Evolutionary conservation across 2,888 invertebrate species (phyloP).

Genomic region (Mamestra brassicae): DNA sequence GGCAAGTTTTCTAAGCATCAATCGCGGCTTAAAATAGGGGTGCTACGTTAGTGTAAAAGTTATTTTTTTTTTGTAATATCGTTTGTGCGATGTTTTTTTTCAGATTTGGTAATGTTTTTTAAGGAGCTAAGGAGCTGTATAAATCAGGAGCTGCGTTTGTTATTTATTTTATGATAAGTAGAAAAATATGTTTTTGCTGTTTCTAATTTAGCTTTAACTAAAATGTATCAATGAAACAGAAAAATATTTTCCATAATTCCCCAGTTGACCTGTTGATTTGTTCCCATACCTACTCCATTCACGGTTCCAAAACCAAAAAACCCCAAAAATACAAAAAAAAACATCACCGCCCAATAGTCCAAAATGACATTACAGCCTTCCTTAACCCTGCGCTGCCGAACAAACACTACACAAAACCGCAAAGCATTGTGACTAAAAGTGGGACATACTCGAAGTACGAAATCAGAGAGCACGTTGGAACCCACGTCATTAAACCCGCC

Average conservation of each 20-base stretch:
- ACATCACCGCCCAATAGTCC: background rate
- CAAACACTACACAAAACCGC: conserved; percentile 61
- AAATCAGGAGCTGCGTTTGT: no score
- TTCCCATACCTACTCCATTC: background rate
- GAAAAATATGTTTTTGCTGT: background rate
- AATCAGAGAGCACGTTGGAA: conserved; percentile 73
- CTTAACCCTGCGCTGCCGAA: conserved; percentile 31
- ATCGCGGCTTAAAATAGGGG: conserved; percentile 50
- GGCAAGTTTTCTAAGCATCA: conserved; percentile 61
- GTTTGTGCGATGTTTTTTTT: background rate
- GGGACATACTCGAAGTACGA: conserved; percentile 83
- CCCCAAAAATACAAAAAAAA: background rate
- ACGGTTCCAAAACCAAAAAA: background rate
- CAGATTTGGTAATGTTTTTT: accelerated
- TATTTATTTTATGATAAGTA: background rate
- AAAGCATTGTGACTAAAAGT: conserved; percentile 78
- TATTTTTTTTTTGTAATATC: background rate
- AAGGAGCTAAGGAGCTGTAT: no score
- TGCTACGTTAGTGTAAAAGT: conserved; percentile 16
- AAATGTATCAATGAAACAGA: background rate
- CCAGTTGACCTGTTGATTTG: background rate
- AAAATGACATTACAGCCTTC: conserved; percentile 39
- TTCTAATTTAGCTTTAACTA: background rate
- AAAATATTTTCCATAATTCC: background rate
- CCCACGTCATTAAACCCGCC: conserved; percentile 89